A percentile compares a stretch with the other conserved stretches of the same genome.
phyloP scores from a whole-genome alignment of 1,140 invertebrate genomes.

The Calosoma granatense region DNA sequence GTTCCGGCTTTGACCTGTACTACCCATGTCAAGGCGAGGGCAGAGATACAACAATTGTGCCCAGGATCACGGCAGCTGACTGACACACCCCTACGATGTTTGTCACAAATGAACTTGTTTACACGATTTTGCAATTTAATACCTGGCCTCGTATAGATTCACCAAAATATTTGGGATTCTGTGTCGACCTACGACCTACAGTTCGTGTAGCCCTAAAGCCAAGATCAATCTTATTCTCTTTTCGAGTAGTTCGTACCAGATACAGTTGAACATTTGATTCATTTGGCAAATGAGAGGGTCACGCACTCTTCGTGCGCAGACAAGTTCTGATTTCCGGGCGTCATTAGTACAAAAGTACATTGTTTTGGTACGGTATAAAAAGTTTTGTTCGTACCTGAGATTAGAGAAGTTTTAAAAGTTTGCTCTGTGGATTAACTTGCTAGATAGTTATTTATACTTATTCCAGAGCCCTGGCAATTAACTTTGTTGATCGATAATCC shows the following conservation, averaged over 20 bases:
- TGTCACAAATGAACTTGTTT: slow-evolving; percentile 9
- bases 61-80: background rate
- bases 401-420: background rate
- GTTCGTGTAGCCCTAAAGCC: background rate
- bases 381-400: background rate
- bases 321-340: background rate
- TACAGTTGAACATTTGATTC: background rate
- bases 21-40: no score
- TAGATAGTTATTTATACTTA: slow-evolving; percentile 4
- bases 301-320: background rate
- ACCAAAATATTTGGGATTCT: background rate
- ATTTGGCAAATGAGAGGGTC: background rate
- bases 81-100: slow-evolving; percentile 5
- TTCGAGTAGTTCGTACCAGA: background rate
- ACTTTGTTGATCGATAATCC: background rate
- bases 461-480: background rate
- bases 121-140: slow-evolving; percentile 5
- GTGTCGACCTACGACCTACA: background rate
- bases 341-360: background rate
- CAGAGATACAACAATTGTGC: no score
- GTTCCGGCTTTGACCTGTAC: no score
- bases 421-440: background rate
- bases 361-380: background rate
- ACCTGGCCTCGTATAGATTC: background rate
- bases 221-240: background rate